Base-by-base conservation (phyloP, 2,888 invertebrate genomes). In the Gastrophysa polygoni region DNA sequence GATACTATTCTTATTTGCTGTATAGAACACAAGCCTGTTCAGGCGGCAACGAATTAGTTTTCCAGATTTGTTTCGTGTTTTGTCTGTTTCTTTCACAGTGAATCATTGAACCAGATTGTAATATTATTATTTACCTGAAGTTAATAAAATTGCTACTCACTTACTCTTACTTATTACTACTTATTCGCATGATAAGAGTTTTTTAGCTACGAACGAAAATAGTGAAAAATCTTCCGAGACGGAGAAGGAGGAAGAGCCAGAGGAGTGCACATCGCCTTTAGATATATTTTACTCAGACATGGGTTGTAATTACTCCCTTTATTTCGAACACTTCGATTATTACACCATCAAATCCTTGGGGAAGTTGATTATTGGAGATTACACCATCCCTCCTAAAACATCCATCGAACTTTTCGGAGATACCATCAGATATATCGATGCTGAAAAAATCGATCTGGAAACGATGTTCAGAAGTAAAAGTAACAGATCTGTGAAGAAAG, bases 301-400 rank as follows among this genome's bases (percentile, higher is more conserved):
- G 69, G 87, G 86, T 7, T 81, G 87, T 47, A 86, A 86, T 71
- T 86, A 87, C 64, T 83, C 84, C 14, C 81, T 89, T 76, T 86
- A 85, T 70, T 88, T 87, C 72, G 70, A 72, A 34, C 69, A 78
- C 0, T 83, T 88, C 55, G 86, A 88, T 68, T 82, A 83, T 63
- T 78, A 83, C 0, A 83, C 86, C 1, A 69, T 89, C 34, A 84
- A 85, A 66, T 74, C 78, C 60, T 64, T 85, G 32, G 82, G 78
- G 0, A 80, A 80, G 66, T 67, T 83, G 48, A 77, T 82, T 6
- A 75, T 82, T 1, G 82, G 82, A 0, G 81, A 83, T 55, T 80
- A 74, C 59, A 68, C 75, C 1, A 57, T 82, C 14, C 78, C 80
- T 0, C 70, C 73, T 10, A 80, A 79, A 64, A 66, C 77, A 1